Conservation (phyloP, 2,113 vertebrate genomes). For the Tricholaema leucomelas region DNA sequence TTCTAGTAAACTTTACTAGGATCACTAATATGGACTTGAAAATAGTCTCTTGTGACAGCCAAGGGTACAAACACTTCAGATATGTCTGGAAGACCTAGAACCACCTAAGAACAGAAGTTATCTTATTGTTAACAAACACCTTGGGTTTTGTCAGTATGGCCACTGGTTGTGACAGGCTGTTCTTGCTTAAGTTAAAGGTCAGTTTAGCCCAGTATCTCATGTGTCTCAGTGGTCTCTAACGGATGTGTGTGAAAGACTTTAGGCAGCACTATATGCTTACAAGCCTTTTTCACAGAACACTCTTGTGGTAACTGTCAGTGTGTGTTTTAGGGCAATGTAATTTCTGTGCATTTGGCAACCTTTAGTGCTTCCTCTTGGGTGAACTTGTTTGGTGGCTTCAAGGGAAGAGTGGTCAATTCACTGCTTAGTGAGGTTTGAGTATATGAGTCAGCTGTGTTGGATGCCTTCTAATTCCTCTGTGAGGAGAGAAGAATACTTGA, state of each 20-base stretch:
- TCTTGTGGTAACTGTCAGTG: fast-evolving
- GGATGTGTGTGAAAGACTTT: neutral
- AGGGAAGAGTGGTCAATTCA: neutral
- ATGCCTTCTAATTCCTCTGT: neutral
- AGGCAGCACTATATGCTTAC: neutral
- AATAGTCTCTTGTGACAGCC: neutral
- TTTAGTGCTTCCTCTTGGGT: neutral
- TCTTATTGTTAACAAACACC: neutral
- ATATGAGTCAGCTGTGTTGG: fast-evolving
- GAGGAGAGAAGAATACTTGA: neutral
- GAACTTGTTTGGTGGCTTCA: neutral
- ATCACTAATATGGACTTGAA: neutral
- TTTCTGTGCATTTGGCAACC: neutral
- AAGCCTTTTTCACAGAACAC: neutral
- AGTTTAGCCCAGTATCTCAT: neutral
- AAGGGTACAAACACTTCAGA: neutral
- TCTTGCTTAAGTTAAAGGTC: neutral
- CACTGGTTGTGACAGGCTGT: fast-evolving
- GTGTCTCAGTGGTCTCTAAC: neutral
- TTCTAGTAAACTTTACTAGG: neutral
- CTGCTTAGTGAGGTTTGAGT: neutral
- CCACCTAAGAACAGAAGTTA: fast-evolving
- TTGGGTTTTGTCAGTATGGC: neutral
- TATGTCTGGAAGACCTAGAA: neutral
- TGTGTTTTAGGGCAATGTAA: neutral